These are phyloP conservation scores for Sebastes iracundus DNA, from an alignment of 2,797 vertebrate genomes.

Conservation along the genomic window DNA sequence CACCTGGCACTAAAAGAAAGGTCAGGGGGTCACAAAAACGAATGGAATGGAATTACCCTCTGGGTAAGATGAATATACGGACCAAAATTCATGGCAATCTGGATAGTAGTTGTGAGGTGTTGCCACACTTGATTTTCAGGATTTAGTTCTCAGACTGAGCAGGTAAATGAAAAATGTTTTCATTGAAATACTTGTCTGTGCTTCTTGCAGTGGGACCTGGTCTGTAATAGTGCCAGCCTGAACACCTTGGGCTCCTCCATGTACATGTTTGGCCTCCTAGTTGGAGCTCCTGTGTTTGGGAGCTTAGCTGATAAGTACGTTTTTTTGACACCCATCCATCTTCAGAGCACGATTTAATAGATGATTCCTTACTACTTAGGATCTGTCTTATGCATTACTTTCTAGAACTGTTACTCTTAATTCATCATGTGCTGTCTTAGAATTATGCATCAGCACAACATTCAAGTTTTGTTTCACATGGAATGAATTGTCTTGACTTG, in stretches of 20 bases:
- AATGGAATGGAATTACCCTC: neutral
- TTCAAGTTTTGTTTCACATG: neutral
- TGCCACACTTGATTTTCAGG: neutral
- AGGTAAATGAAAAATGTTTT: neutral
- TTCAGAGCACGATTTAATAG: neutral
- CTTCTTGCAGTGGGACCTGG: conserved; percentile 73
- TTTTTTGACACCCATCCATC: neutral
- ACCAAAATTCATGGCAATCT: neutral
- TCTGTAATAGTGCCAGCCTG: conserved; percentile 70
- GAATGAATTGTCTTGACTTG: neutral
- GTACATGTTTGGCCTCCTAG: conserved; percentile 80
- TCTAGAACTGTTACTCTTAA: neutral
- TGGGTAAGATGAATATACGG: neutral
- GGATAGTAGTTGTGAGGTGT: neutral
- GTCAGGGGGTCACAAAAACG: neutral
- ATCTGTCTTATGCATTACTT: neutral
- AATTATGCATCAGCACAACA: neutral
- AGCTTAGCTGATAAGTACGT: conserved; percentile 77
- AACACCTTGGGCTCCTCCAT: conserved; percentile 74
- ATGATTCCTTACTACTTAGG: neutral
- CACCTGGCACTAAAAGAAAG: neutral
- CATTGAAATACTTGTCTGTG: neutral
- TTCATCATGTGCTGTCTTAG: neutral
- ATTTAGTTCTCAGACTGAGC: neutral
- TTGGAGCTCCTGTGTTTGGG: conserved; percentile 74